These are phyloP conservation scores for Trichonephila inaurata DNA, from an alignment of 1,140 invertebrate genomes.

Conservation along the genomic window DNA sequence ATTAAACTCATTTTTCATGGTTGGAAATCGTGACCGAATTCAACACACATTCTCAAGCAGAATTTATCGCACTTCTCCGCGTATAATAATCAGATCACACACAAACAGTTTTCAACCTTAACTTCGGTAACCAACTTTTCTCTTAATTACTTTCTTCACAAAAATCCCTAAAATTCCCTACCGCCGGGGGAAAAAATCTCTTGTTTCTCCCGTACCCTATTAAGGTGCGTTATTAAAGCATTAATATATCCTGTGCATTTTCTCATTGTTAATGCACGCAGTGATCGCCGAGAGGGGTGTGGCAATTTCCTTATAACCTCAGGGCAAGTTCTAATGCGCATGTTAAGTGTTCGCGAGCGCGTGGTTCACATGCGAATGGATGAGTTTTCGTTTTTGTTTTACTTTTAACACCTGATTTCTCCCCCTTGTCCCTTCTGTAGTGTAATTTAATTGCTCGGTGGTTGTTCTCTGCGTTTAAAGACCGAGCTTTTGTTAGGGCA, in stretches of 20 bases:
- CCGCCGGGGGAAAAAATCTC: not conserved
- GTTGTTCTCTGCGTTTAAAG: not conserved
- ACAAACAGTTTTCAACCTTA: not conserved
- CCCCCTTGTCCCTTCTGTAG: not conserved
- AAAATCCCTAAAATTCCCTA: conserved; percentile 20
- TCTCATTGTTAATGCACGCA: conserved; percentile 30
- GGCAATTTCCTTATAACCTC: conserved; percentile 16
- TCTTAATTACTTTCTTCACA: not conserved
- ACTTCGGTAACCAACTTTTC: not conserved
- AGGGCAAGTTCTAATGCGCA: conserved; percentile 33
- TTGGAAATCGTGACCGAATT: too few relatives aligned
- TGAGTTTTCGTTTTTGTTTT: conserved; percentile 9
- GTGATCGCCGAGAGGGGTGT: conserved; percentile 3
- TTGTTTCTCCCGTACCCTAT: not conserved
- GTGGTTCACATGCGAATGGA: conserved; percentile 1
- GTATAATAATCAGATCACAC: not conserved
- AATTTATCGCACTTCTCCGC: not conserved
- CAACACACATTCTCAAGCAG: too few relatives aligned
- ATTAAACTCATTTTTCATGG: too few relatives aligned
- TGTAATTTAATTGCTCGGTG: not conserved
- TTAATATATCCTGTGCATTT: conserved; percentile 5
- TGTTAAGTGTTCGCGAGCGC: conserved; percentile 2
- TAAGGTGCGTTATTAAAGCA: conserved; percentile 1
- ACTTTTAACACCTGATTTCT: conserved; percentile 14
- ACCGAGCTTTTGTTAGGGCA: not conserved